Evolutionary conservation across 2,797 vertebrate species (phyloP).

Genomic region (Gobio occitaniae): DNA sequence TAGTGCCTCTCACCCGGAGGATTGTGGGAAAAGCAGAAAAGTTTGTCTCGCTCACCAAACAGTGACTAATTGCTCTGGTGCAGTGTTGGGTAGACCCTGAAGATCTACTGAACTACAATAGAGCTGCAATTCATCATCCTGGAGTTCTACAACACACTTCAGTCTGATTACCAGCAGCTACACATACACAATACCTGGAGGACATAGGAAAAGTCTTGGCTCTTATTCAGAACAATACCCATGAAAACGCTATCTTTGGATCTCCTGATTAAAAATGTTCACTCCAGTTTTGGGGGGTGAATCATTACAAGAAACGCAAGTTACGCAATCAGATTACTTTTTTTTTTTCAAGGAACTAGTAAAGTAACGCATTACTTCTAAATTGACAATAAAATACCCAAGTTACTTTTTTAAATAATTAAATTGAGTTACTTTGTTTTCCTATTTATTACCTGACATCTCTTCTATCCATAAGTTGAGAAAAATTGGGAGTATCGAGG

Average conservation of each 20-base stretch:
- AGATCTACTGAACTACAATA: slow-evolving; percentile 43
- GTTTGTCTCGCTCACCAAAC: slow-evolving; percentile 39
- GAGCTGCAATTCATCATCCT: slow-evolving; percentile 49
- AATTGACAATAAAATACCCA: no score
- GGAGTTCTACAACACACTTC: slow-evolving; percentile 39
- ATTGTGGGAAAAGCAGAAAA: slow-evolving; percentile 41
- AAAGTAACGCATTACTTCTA: background rate
- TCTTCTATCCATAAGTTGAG: no score
- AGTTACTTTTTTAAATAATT: no score
- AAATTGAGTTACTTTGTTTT: no score
- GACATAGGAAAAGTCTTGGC: background rate
- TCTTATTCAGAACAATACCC: background rate
- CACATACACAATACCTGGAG: slow-evolving; percentile 13
- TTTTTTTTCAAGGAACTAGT: no score
- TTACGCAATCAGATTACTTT: background rate
- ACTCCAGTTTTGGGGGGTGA: no score
- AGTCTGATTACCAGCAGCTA: slow-evolving; percentile 39
- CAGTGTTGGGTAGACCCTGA: slow-evolving; percentile 43
- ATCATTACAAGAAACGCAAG: background rate
- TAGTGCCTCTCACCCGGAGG: slow-evolving; percentile 26
- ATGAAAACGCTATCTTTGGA: background rate
- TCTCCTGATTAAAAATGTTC: slow-evolving; percentile 2
- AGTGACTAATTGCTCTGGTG: slow-evolving; percentile 52
- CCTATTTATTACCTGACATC: no score
- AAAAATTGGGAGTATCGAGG: no score